phyloP scores from a whole-genome alignment of 2,113 vertebrate genomes.

The Dasyprocta punctata region DNA sequence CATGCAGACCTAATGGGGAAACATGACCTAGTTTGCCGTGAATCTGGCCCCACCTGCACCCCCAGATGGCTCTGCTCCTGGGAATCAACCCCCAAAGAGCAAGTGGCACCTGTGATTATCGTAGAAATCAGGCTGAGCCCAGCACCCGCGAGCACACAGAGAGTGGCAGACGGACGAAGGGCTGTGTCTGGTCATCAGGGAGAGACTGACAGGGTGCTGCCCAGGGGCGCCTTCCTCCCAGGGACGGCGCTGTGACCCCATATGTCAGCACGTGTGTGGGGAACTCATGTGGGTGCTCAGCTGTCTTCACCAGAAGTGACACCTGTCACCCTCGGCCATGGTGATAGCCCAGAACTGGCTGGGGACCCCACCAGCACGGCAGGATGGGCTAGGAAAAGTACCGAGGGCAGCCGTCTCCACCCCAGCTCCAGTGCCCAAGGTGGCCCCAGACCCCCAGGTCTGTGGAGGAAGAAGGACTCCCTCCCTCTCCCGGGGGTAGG shows the following conservation, averaged over 20 bases:
- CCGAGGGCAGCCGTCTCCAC: fast-evolving
- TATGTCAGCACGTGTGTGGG: fast-evolving
- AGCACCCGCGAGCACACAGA: too few species aligned
- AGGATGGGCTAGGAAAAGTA: neutral
- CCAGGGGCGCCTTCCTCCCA: fast-evolving
- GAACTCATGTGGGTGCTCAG: neutral
- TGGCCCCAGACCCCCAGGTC: fast-evolving
- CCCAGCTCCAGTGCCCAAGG: too few species aligned
- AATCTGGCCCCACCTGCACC: fast-evolving
- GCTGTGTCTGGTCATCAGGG: neutral
- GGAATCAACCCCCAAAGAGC: fast-evolving
- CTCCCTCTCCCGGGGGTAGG: too few species aligned
- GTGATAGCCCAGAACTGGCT: too few species aligned
- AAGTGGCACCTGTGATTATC: fast-evolving
- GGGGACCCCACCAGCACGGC: neutral
- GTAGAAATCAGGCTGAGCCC: fast-evolving
- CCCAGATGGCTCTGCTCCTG: too few species aligned
- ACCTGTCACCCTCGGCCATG: neutral
- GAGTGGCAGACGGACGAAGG: too few species aligned
- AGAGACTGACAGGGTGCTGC: neutral
- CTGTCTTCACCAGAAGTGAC: neutral
- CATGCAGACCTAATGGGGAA: neutral
- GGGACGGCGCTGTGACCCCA: fast-evolving
- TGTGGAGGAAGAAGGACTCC: neutral
- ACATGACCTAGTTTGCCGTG: neutral